Evolutionary conservation across 1,140 invertebrate species (phyloP), one percentile per base, ranked within the genome.

Genomic region (Drosophila arizonae): DNA sequence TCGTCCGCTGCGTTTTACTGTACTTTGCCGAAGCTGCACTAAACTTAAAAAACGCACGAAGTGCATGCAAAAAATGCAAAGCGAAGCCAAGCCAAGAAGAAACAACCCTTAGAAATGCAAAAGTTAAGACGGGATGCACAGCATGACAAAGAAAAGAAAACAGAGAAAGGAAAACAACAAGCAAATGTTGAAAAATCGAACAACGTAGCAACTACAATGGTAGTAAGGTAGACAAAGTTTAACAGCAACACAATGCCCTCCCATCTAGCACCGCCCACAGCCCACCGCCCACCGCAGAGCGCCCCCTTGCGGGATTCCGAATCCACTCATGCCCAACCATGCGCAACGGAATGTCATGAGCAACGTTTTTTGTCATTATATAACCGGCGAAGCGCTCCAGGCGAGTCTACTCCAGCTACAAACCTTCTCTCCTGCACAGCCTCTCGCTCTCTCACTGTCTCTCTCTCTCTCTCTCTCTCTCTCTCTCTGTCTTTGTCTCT

Each of bases 41-140:
- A 64, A 79, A 79, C 80, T 71, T 84, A 62, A 74, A 77, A 52
- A 62, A 61, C 46, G 62, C 69, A 58, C 10, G 15, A 54, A 33
- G 11, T 26, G 26, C 43, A 46, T 39, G 15, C 4, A 50, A 77
- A 65, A 60, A 26, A 28, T 26, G 54, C 54, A 9, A 52, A 66
- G 56, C 51, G 36, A 33, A 70, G 28, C 43, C 26, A 24, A 24
- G 21, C 28, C 28, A 30, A 30, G 28, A 33, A 62, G 66, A 33
- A 82, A 52, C 80, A 79, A 84, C 80, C 80, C 80, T 62, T 77
- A 76, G 57, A 79, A 85, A 67, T 77, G 73, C 72, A 63, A 46
- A 72, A 61, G 39, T 11, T 39, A 54, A 50, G 15, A 56, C 56
- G 21, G 57, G 54, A 70, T 70, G 54, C 52, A 54, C 21, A 52